These are phyloP conservation scores for Octomys mimax DNA, from an alignment of 2,797 vertebrate species.

Conservation along the genomic window DNA sequence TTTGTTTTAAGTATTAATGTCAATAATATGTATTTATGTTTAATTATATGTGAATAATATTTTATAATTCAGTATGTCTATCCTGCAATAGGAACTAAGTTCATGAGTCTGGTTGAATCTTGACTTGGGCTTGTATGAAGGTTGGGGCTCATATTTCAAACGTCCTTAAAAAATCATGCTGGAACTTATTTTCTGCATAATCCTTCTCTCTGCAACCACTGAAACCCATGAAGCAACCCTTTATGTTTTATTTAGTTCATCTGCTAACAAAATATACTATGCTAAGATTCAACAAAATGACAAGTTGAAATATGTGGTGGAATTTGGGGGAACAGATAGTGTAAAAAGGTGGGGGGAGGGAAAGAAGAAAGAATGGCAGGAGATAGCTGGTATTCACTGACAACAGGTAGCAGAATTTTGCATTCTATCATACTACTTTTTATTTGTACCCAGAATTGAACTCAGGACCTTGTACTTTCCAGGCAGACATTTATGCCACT, in stretches of 20 bases:
- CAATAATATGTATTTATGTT: background rate
- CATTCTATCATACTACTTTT: background rate
- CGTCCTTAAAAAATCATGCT: background rate
- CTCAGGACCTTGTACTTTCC: no score
- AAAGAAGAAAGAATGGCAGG: background rate
- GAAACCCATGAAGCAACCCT: background rate
- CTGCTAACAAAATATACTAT: slow-evolving; percentile 45
- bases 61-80: background rate
- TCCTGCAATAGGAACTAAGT: background rate
- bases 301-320: slow-evolving; percentile 30
- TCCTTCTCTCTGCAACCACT: background rate
- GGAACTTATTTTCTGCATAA: background rate
- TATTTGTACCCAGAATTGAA: background rate
- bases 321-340: background rate
- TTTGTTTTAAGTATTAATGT: background rate
- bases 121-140: background rate
- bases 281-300: background rate
- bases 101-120: background rate
- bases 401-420: background rate
- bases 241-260: slow-evolving; percentile 2
- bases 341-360: background rate
- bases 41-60: background rate
- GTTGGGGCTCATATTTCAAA: background rate
- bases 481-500: no score
- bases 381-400: background rate